Conservation (phyloP, 1,140 invertebrate species). For the Leptopilina clavipes region DNA sequence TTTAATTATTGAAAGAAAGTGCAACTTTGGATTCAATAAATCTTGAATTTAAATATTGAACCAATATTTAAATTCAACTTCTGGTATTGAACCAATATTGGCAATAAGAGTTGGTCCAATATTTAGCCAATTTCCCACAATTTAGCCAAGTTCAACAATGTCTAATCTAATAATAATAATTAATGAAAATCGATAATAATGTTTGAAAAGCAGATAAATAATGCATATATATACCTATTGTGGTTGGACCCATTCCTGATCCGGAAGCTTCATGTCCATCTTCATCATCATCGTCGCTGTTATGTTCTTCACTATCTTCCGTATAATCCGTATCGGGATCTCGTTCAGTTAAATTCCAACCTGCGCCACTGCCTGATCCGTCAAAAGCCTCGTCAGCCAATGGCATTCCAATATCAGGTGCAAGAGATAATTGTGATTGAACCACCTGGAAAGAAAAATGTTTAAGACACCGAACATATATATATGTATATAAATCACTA, state of each 20-base stretch:
- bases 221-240: conserved; percentile 43
- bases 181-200: no score
- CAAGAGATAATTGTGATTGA: conserved; percentile 66
- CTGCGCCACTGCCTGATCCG: conserved; percentile 71
- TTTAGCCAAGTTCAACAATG: no score
- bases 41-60: no score
- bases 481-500: no score
- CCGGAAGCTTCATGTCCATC: conserved; percentile 70
- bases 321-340: conserved; percentile 46
- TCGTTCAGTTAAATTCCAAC: conserved; percentile 58
- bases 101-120: no score
- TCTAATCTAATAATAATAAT: no score
- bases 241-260: conserved; percentile 66
- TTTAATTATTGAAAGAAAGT: no score
- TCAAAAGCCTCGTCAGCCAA: conserved; percentile 69
- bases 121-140: no score
- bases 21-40: no score
- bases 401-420: conserved; percentile 66
- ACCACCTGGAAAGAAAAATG: conserved; percentile 64
- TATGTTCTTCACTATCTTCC: conserved; percentile 51
- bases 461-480: no score
- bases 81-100: no score
- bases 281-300: conserved; percentile 43
- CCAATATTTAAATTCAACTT: no score
- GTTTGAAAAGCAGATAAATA: not conserved